A percentile compares a stretch with the other conserved stretches of the same genome.
phyloP scores from a whole-genome alignment of 2,113 vertebrate genomes.

The Arizona elegans region DNA sequence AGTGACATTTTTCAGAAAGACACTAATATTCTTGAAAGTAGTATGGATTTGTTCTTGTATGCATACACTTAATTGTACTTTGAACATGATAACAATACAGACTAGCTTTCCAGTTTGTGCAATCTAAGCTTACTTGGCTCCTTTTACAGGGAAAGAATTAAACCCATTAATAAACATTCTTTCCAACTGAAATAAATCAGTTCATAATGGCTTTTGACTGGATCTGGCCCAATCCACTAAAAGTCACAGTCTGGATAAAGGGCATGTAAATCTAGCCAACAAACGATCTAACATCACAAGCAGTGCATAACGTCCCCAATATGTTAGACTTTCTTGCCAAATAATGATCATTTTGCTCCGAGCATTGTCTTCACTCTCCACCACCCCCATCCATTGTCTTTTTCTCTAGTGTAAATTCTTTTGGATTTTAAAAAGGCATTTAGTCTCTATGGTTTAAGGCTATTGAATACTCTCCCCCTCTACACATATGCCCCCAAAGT shows the following conservation, averaged over 20 bases:
- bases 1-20: not conserved
- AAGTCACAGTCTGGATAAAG: slow-evolving; percentile 39
- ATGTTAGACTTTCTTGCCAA: not conserved
- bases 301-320: not conserved
- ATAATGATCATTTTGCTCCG: not conserved
- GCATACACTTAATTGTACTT: not conserved
- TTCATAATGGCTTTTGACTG: not conserved
- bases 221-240: slow-evolving; percentile 6
- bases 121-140: not conserved
- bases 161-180: not conserved
- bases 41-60: not conserved
- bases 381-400: not conserved
- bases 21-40: not conserved
- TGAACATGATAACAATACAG: not conserved
- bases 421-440: slow-evolving; percentile 16
- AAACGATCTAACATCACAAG: slow-evolving; percentile 17
- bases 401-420: slow-evolving; percentile 16
- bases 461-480: not conserved
- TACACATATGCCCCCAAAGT: not conserved
- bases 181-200: not conserved
- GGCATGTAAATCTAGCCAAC: slow-evolving; percentile 32
- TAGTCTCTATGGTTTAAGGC: not conserved
- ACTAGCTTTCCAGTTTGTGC: not conserved
- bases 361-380: not conserved
- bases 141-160: not conserved